phyloP scores from a whole-genome alignment of 2,797 vertebrate species.

The Molossus alvarezi region DNA sequence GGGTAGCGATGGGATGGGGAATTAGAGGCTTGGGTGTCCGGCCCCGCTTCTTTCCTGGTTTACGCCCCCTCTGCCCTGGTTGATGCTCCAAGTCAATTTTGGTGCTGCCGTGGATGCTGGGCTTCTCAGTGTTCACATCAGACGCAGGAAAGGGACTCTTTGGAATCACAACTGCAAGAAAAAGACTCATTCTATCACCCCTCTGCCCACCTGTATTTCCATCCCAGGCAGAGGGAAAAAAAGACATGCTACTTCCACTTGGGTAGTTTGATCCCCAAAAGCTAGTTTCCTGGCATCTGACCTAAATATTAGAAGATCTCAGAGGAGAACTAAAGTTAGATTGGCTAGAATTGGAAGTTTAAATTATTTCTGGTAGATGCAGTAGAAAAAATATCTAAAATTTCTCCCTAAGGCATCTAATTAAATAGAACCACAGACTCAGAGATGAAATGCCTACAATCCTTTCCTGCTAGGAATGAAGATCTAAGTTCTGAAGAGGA shows the following conservation, averaged over 20 bases:
- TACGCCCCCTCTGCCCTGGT: conserved; percentile 95
- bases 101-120: conserved; percentile 93
- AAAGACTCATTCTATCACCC: conserved; percentile 84
- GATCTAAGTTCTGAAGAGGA: conserved; percentile 43
- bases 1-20: conserved; percentile 92
- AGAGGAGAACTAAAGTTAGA: conserved; percentile 62
- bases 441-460: neutral
- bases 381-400: conserved; percentile 41
- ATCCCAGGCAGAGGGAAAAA: conserved; percentile 51
- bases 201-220: conserved; percentile 41
- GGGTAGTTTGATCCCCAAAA: conserved; percentile 36
- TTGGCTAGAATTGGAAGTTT: conserved; percentile 60
- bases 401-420: conserved; percentile 42
- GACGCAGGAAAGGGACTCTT: conserved; percentile 94
- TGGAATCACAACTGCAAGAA: conserved; percentile 94
- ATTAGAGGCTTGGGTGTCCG: conserved; percentile 94
- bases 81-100: conserved; percentile 92
- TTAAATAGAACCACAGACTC: conserved; percentile 47
- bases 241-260: conserved; percentile 8
- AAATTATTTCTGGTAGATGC: conserved; percentile 72
- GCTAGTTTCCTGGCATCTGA: conserved; percentile 72
- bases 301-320: conserved; percentile 66
- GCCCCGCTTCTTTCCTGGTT: conserved; percentile 96
- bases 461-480: conserved; percentile 68
- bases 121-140: conserved; percentile 94